Percentiles rank a stretch among this genome's conserved stretches.
phyloP scores from a whole-genome alignment of 2,888 invertebrate genomes.

The Conus canariensis region DNA sequence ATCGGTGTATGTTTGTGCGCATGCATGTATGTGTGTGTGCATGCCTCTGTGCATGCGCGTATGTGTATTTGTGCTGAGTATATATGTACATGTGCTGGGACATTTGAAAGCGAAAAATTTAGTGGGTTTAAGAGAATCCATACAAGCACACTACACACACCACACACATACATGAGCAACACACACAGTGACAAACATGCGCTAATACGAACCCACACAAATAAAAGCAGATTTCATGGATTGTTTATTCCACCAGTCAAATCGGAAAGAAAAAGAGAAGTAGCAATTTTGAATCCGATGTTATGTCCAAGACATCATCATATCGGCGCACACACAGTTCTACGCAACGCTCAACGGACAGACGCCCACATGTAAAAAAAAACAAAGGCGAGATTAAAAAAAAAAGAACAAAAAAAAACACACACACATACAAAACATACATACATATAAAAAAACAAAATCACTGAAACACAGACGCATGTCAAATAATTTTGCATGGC shows the following conservation, averaged over 20 bases:
- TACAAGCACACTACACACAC: not conserved
- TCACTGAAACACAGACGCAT: not conserved
- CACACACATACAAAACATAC: not conserved
- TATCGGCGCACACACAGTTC: constrained; percentile 1
- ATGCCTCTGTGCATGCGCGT: too few relatives aligned
- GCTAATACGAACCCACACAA: not conserved
- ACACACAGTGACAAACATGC: not conserved
- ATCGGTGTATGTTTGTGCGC: not conserved
- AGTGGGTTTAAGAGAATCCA: not conserved
- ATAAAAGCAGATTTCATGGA: constrained; percentile 9
- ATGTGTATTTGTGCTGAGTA: too few relatives aligned
- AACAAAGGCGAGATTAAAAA: not conserved
- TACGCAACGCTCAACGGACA: not conserved
- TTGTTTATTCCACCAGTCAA: constrained; percentile 38
- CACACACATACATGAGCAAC: not conserved
- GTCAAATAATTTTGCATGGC: not conserved
- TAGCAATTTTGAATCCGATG: constrained; percentile 23
- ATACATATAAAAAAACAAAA: not conserved
- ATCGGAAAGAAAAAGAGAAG: constrained; percentile 14
- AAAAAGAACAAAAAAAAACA: constrained; percentile 7
- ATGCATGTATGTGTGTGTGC: too few relatives aligned
- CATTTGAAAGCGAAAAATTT: too few relatives aligned
- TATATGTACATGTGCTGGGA: too few relatives aligned
- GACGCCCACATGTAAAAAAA: not conserved
- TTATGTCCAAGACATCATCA: constrained; percentile 13